Evolutionary conservation across 2,888 invertebrate species (phyloP).

Genomic region (Drosophila pullipes): DNA sequence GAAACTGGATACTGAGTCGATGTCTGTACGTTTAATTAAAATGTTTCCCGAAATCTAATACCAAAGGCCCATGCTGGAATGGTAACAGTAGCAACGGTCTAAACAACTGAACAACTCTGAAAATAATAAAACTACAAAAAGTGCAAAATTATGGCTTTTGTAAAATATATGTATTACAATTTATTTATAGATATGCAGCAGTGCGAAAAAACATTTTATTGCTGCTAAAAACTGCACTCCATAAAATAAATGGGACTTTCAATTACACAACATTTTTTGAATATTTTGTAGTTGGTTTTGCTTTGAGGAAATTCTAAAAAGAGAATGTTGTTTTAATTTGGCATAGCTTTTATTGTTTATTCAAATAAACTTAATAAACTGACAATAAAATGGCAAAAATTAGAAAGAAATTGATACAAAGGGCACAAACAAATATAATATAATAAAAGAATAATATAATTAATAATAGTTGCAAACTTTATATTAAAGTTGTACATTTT

Average conservation of each 20-base stretch:
- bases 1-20: constrained; percentile 2
- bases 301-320: not conserved
- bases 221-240: not conserved
- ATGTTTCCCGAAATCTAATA: constrained; percentile 1
- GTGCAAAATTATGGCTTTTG: not conserved
- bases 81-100: not conserved
- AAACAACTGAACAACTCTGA: not conserved
- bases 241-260: not conserved
- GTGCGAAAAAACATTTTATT: not conserved
- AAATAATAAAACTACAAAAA: not conserved
- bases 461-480: not conserved
- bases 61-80: not conserved
- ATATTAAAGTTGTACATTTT: not conserved
- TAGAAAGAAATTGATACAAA: not conserved
- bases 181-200: not conserved
- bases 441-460: not conserved
- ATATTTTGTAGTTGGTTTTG: not conserved
- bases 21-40: constrained; percentile 52
- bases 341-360: not conserved
- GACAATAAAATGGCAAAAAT: not conserved
- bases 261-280: not conserved
- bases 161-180: not conserved
- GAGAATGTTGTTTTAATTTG: not conserved
- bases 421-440: not conserved
- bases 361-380: not conserved